Conservation (phyloP, 2,888 invertebrate genomes). For the Macaria notata region DNA sequence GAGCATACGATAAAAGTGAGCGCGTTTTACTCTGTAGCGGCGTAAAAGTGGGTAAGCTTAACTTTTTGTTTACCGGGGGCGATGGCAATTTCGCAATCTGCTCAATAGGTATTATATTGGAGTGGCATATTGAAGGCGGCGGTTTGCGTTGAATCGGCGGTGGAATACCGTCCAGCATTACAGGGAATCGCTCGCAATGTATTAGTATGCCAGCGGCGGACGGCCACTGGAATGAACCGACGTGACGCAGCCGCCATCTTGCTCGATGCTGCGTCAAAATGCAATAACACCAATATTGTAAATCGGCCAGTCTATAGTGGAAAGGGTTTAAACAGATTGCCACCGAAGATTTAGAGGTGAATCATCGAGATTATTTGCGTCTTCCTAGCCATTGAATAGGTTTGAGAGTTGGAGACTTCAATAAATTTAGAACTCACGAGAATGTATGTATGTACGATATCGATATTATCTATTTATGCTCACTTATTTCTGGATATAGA, state of each 20-base stretch:
- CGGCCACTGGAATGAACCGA: slow-evolving; percentile 75
- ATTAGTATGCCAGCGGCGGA: slow-evolving; percentile 76
- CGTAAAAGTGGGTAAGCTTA: slow-evolving; percentile 5
- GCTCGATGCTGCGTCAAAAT: slow-evolving; percentile 63
- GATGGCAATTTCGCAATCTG: slow-evolving; percentile 1
- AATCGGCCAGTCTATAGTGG: slow-evolving; percentile 33
- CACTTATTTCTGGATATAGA: not conserved
- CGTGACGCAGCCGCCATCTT: slow-evolving; percentile 62
- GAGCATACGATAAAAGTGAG: slow-evolving; percentile 3
- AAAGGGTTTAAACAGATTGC: slow-evolving; percentile 7
- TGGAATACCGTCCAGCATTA: slow-evolving; percentile 68
- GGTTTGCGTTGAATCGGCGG: slow-evolving; percentile 58
- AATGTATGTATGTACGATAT: no score
- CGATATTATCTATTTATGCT: no score
- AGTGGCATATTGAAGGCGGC: slow-evolving; percentile 76
- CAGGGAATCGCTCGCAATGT: slow-evolving; percentile 68
- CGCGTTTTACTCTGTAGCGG: slow-evolving; percentile 4
- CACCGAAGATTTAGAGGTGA: not conserved
- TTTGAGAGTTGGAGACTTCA: no score
- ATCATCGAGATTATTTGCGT: not conserved
- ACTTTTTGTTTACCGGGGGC: slow-evolving; percentile 8
- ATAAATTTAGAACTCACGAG: no score
- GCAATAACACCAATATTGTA: slow-evolving; percentile 64
- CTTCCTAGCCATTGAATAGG: not conserved
- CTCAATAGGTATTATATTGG: slow-evolving; percentile 8